A percentile compares a stretch with the other conserved stretches of the same genome.
These are phyloP conservation scores for Formica selysi DNA, from an alignment of 1,140 invertebrate species.

Conservation along the genomic window DNA sequence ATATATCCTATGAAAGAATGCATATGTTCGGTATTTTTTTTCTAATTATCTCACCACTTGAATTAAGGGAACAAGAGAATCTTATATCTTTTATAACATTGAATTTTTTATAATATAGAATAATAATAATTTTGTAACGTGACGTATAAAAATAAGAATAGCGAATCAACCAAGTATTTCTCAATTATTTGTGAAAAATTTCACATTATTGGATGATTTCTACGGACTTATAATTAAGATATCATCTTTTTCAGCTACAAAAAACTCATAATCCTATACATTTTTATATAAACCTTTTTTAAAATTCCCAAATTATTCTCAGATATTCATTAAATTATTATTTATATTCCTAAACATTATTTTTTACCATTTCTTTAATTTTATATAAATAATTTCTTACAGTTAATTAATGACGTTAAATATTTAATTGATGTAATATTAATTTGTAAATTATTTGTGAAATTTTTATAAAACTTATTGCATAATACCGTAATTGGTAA, in stretches of 20 bases:
- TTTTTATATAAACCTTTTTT: background rate
- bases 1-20: background rate
- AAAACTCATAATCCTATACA: background rate
- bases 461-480: slow-evolving; percentile 13
- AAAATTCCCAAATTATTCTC: background rate
- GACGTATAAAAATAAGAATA: background rate
- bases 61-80: background rate
- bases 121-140: background rate
- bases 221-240: background rate
- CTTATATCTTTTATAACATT: background rate
- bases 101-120: background rate
- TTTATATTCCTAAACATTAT: background rate
- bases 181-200: background rate
- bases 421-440: background rate
- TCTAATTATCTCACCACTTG: background rate
- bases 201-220: background rate
- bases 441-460: background rate
- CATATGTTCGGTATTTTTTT: background rate
- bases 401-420: background rate
- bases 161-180: background rate
- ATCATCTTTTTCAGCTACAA: background rate
- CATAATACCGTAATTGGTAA: background rate
- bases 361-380: background rate
- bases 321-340: background rate
- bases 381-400: background rate